Conservation (phyloP, 2,888 invertebrate species). For the Andrena hattorfiana region DNA sequence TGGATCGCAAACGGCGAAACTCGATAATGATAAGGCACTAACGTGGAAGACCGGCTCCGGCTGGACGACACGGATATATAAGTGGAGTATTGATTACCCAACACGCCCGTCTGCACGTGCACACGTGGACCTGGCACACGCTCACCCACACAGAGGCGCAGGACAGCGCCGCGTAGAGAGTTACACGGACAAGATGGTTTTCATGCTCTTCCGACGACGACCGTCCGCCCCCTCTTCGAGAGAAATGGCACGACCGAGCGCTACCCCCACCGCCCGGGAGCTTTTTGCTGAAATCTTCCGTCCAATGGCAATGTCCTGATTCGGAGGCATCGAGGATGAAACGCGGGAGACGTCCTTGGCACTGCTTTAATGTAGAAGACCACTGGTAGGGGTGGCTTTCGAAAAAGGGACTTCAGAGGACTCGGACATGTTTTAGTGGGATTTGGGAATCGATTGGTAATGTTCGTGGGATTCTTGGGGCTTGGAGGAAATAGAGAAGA, state of each 20-base stretch:
- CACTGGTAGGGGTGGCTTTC: no score
- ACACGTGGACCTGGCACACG: slow-evolving; percentile 28
- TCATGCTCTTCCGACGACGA: slow-evolving; percentile 26
- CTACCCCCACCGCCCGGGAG: not conserved
- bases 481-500: no score
- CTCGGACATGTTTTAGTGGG: no score
- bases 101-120: slow-evolving; percentile 40
- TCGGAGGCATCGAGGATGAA: not conserved
- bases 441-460: no score
- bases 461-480: no score
- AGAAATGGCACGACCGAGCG: not conserved
- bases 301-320: slow-evolving; percentile 3
- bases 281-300: slow-evolving; percentile 5
- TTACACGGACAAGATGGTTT: slow-evolving; percentile 20
- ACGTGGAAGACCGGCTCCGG: slow-evolving; percentile 56
- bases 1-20: slow-evolving; percentile 68
- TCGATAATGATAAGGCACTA: slow-evolving; percentile 75
- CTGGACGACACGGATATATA: slow-evolving; percentile 65
- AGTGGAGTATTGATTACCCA: slow-evolving; percentile 77
- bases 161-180: slow-evolving; percentile 4
- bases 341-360: not conserved
- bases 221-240: not conserved
- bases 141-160: slow-evolving; percentile 14
- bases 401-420: no score
- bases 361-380: not conserved